Evolutionary conservation across 2,888 invertebrate genomes (phyloP).

Genomic region (Amphiduros pacificus): DNA sequence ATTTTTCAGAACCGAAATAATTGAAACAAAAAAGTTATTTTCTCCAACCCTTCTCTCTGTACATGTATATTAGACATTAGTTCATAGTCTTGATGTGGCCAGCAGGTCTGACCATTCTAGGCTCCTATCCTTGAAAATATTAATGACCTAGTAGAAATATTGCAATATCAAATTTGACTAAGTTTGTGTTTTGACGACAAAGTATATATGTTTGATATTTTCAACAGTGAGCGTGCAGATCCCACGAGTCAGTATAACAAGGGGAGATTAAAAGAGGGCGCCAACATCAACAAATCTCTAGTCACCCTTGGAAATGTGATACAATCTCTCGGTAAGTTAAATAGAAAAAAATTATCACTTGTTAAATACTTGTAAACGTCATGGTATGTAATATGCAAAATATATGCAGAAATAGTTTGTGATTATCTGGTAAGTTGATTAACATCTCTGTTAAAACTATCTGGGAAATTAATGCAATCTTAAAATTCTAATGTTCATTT

Average conservation of each 20-base stretch:
- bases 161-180: not conserved
- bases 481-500: no score
- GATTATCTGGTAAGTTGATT: no score
- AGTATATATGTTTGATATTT: not conserved
- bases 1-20: no score
- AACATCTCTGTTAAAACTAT: no score
- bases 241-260: constrained; percentile 46
- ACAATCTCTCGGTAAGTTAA: constrained; percentile 69
- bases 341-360: not conserved
- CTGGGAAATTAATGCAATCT: no score
- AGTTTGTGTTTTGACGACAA: not conserved
- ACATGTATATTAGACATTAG: not conserved
- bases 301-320: constrained; percentile 82
- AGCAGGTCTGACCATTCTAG: no score
- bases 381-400: no score
- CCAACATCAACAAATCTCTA: constrained; percentile 78
- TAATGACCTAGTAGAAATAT: not conserved
- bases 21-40: no score
- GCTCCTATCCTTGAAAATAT: no score
- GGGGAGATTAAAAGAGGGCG: constrained; percentile 62
- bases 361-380: not conserved
- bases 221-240: constrained; percentile 59
- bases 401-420: no score
- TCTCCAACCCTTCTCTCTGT: not conserved
- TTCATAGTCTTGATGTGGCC: no score